Conservation (phyloP, 2,113 vertebrate species). For the Actenoides lindsayi region DNA sequence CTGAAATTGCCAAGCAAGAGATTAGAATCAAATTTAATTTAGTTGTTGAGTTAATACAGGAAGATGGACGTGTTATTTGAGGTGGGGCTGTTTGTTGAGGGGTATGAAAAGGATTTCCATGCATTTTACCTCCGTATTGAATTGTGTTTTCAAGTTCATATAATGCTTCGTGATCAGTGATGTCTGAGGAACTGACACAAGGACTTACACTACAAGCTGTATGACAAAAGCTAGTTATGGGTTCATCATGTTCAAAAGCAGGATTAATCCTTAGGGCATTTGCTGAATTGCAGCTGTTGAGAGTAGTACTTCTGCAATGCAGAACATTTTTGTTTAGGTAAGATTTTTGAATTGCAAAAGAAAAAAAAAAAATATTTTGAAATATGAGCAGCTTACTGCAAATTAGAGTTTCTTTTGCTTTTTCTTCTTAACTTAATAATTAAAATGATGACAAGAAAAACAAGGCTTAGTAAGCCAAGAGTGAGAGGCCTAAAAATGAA, state of each 20-base stretch:
- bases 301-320: slow-evolving; percentile 76
- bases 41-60: neutral
- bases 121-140: slow-evolving; percentile 77
- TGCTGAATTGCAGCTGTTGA: slow-evolving; percentile 76
- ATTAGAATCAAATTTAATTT: neutral
- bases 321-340: slow-evolving; percentile 69
- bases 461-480: slow-evolving; percentile 79
- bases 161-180: slow-evolving; percentile 71
- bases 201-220: slow-evolving; percentile 74
- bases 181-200: slow-evolving; percentile 70
- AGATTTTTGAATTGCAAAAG: slow-evolving; percentile 40
- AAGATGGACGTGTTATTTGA: neutral
- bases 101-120: neutral
- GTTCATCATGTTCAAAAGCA: slow-evolving; percentile 81
- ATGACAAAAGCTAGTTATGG: slow-evolving; percentile 71
- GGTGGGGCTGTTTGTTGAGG: neutral
- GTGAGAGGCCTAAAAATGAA: slow-evolving; percentile 71
- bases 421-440: slow-evolving; percentile 83
- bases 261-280: slow-evolving; percentile 81
- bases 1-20: neutral
- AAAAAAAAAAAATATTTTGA: slow-evolving; percentile 11
- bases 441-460: slow-evolving; percentile 76
- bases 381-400: slow-evolving; percentile 79
- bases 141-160: slow-evolving; percentile 75
- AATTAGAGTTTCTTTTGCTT: slow-evolving; percentile 78